Evolutionary conservation across 2,888 invertebrate genomes (phyloP).

Genomic region (Tiliacea citrago): DNA sequence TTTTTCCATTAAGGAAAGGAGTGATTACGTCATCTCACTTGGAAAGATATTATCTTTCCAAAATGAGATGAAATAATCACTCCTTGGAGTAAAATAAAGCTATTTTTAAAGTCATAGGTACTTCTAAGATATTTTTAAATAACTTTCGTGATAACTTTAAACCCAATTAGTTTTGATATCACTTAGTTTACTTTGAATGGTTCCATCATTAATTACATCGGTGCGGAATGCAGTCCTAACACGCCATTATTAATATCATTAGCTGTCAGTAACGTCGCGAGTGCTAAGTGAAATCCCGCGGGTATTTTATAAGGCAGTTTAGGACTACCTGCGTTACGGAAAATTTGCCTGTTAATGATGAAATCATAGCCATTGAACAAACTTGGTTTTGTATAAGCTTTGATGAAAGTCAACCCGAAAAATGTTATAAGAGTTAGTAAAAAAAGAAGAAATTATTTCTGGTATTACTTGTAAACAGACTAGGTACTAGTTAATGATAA

Average conservation of each 20-base stretch:
- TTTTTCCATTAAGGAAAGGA: too few species aligned
- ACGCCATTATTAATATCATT: constrained; percentile 47
- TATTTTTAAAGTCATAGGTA: background rate
- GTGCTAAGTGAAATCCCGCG: background rate
- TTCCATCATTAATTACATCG: constrained; percentile 34
- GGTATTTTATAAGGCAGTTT: constrained; percentile 27
- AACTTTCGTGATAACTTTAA: constrained; percentile 23
- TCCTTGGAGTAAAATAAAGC: background rate
- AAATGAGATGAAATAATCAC: background rate
- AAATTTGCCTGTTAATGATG: background rate
- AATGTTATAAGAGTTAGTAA: background rate
- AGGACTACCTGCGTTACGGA: constrained; percentile 11
- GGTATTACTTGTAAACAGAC: background rate
- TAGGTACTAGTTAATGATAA: background rate
- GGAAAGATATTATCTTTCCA: too few species aligned
- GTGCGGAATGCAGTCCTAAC: constrained; percentile 38
- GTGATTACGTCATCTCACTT: too few species aligned
- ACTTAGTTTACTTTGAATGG: constrained; percentile 22
- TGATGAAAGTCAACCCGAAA: background rate
- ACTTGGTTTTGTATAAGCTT: too few species aligned
- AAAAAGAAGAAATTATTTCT: background rate
- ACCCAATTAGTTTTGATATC: constrained; percentile 13
- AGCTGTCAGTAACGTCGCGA: constrained; percentile 28
- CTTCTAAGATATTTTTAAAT: background rate
- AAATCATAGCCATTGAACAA: constrained; percentile 1